These are phyloP conservation scores for Amitus sp. DNA, from an alignment of 2,888 invertebrate species.

Conservation along the genomic window DNA sequence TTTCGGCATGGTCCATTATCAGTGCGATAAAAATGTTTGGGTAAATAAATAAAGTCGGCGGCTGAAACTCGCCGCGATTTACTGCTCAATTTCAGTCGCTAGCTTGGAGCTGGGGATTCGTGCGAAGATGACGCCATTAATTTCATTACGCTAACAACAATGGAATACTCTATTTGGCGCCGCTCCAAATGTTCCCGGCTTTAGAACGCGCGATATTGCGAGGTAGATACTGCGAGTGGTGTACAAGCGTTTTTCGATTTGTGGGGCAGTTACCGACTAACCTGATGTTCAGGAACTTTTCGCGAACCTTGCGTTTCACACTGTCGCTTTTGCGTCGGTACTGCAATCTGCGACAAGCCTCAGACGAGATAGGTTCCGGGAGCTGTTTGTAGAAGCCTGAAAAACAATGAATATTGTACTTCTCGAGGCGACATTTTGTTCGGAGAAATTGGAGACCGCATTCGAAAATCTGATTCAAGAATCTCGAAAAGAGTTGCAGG, in stretches of 20 bases:
- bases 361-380: slow-evolving; percentile 70
- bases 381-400: slow-evolving; percentile 73
- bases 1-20: too few species aligned
- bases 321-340: slow-evolving; percentile 72
- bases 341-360: slow-evolving; percentile 69
- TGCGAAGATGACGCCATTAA: not conserved
- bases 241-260: not conserved
- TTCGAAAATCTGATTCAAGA: too few species aligned
- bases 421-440: too few species aligned
- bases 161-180: not conserved
- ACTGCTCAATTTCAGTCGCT: too few species aligned
- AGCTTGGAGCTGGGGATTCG: too few species aligned
- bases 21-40: too few species aligned
- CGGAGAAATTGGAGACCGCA: too few species aligned
- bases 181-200: not conserved
- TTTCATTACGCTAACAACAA: not conserved
- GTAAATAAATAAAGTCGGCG: too few species aligned
- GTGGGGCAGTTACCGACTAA: slow-evolving; percentile 61
- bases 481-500: too few species aligned
- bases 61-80: too few species aligned
- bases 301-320: slow-evolving; percentile 70
- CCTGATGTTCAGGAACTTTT: slow-evolving; percentile 73
- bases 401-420: slow-evolving; percentile 11
- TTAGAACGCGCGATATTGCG: not conserved
- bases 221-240: not conserved